Base-by-base conservation (phyloP, 2,888 invertebrate genomes). In the Chelonus formosanus region DNA sequence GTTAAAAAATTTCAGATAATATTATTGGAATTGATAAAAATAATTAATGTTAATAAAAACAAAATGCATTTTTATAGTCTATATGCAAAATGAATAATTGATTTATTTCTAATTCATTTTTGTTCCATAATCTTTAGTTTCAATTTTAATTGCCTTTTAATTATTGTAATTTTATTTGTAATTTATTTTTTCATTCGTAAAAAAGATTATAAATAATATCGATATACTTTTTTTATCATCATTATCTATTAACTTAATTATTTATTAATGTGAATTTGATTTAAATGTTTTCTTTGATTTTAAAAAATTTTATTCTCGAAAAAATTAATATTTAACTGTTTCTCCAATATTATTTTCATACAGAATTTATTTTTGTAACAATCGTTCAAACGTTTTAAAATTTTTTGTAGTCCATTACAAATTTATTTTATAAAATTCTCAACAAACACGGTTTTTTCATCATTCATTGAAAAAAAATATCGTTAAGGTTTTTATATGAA, bases 251-350 rank as follows among this genome's bases (percentile, higher is more conserved):
- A 91, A 89, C 71, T 91, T 92, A 1, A 95, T 86, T 65, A 87
- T 88, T 69, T 94, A 92, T 86, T 90, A 91, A 67, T 92, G 87
- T 0, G 88, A 86, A 74, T 90, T 90, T 0, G 88, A 85, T 78
- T 91, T 91, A 74, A 87, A 88, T 74, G 93, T 93, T 86, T 92
- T 91, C 77, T 94, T 92, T 32, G 91, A 91, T 68, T 92, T 91
- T n/a, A 92, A 82, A 54, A 95, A 89, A 82, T 94, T 92, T 81
- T 93, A 92, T 74, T 94, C 20, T 20, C n/a, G n/a, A 92, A 43
- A 95, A 80, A 72, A 94, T 92, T 3, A 90, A 87, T 74, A 95
- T 94, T 84, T 94, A 93, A 0, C 88, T 88, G 75, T 90, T 91
- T 8, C 91, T 85, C 3, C 90, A 73, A 62, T 90, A 90, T 55